Evolutionary conservation across 1,140 invertebrate genomes (phyloP), one percentile per base, ranked within the genome.

Genomic region (Harlomillsia oculata): DNA sequence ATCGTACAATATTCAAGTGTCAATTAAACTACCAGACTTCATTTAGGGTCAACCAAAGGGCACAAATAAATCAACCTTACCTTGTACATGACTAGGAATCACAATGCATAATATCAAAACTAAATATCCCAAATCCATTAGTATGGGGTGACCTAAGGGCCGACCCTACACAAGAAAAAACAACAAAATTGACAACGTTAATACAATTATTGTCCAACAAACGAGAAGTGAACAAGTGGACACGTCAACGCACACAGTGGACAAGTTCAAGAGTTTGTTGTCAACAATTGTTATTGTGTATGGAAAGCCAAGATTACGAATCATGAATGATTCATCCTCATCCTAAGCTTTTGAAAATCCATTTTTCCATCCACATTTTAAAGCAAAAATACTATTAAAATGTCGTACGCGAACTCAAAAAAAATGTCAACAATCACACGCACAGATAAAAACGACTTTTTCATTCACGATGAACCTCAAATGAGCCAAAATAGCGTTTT

Each of bases 81-180:
- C 60, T 57, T 62, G 49, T 43, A 39, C 60, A 54, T 36, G 48
- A 43, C 29, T 48, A 44, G 60, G 60, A 43, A 62, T 43, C 23
- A 57, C 43, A 18, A 50, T 37, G 28, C 49, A 53, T 43, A 57
- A 32, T 41, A 57, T 57, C 30, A 62, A 39, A 49, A 62, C 43
- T 39, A 57, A 45, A 48, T 40, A 53, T 39, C 51, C 51, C 21
- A 56, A 52, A 30, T 49, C 53, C 55, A 53, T 43, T 46, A 53
- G 49, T 49, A 55, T 54, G 36, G 60, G 60, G 48, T 51, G 51
- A 44, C 54, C 55, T 20, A 56, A 48, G 36, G 60, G 60, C 54
- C 60, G 60, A 32, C 54, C 60, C 60, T 62, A 30, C 25, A 53
- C 29, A 53, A 51, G 20, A 28, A 37, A 59, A 48, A 20, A 48